These are phyloP conservation scores for Hirundo rustica DNA, from an alignment of 2,797 vertebrate species.

Conservation along the genomic window DNA sequence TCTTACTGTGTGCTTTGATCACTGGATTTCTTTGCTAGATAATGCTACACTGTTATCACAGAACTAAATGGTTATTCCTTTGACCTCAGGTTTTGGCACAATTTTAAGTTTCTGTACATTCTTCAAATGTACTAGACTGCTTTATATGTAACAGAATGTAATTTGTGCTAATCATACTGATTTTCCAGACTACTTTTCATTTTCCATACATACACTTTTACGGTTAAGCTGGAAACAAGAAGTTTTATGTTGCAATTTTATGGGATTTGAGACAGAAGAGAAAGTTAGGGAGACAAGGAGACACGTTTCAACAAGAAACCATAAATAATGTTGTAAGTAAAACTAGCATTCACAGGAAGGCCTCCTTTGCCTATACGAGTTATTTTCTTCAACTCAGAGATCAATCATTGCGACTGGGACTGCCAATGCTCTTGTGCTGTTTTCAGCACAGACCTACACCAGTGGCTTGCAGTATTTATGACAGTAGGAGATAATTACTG, in stretches of 20 bases:
- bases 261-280: background rate
- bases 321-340: background rate
- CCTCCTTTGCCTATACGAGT: background rate
- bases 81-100: background rate
- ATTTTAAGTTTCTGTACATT: background rate
- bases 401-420: background rate
- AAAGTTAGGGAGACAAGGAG: background rate
- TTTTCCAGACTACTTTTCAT: background rate
- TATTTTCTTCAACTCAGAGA: background rate
- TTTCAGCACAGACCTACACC: background rate
- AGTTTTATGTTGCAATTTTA: background rate
- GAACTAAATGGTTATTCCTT: background rate
- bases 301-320: background rate
- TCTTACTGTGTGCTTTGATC: background rate
- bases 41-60: background rate
- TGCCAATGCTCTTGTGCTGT: background rate
- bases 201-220: background rate
- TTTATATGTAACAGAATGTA: background rate
- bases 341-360: background rate
- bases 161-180: background rate
- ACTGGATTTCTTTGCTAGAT: background rate
- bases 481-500: background rate
- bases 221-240: background rate
- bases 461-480: background rate
- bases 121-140: background rate